Base-by-base conservation (phyloP, 2,113 vertebrate genomes). In the Lepus europaeus region DNA sequence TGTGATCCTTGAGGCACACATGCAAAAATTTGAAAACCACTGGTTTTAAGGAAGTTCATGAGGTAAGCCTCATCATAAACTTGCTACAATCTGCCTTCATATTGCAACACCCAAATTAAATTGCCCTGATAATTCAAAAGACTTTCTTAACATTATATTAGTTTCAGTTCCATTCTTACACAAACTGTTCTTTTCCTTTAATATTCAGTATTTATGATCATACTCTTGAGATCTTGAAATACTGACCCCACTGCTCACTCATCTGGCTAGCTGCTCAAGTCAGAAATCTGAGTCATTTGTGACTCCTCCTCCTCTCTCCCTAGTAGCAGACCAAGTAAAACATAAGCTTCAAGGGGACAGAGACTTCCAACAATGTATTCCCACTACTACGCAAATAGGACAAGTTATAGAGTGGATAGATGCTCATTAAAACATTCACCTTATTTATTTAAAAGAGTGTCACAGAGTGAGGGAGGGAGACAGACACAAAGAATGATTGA, bases 161-260 rank as follows among this genome's bases (percentile, higher is more conserved):
- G 79, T 91, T 70, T 84, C 45, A 51, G 22, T 49, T 4, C 10
- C 36, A 11, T 11, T 90, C 45, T 95, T 77, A 61, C 3, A 69
- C 9, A 31, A 91, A 96, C 27, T 31, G 5, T 64, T 78, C 25
- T 29, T 89, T 92, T 56, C 80, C n/a, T 27, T 77, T 66, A 86
- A 16, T 25, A 93, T 82, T 61, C 72, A 82, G 86, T 70, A 93
- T 33, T 93, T 36, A 31, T 85, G 33, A 84, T 5, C 33, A 93
- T 17, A 91, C 27, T 73, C n/a, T 53, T 68, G 23, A 91, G 29
- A 83, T 73, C 68, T 39, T 92, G 20, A 81, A 79, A 83, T 74
- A 64, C 6, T 51, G 59, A 78, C 17, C 7, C 19, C 19, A 59
- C 69, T 76, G 73, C 39, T 87, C 36, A 56, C 56, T 76, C 63